phyloP scores from a whole-genome alignment of 2,888 invertebrate species.

The Venustoraphidia nigricollis region DNA sequence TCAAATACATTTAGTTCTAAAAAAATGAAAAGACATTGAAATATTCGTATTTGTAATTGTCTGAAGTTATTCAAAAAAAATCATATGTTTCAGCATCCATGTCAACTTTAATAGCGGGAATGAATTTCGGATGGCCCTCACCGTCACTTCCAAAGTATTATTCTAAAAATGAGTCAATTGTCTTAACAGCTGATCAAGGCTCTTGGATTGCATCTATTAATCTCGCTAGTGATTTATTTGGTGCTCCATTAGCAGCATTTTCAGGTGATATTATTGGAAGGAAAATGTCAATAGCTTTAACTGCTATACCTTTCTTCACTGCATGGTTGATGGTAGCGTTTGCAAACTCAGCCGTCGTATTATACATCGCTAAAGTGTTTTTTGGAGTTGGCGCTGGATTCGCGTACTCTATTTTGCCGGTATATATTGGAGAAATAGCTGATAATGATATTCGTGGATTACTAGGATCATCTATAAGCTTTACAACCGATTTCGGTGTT shows the following conservation, averaged over 20 bases:
- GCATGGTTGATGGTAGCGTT: conserved; percentile 40
- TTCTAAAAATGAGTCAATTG: conserved; percentile 30
- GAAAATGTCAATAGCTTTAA: conserved; percentile 35
- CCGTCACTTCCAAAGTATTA: conserved; percentile 36
- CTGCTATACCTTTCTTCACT: conserved; percentile 41
- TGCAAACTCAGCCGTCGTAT: conserved; percentile 33
- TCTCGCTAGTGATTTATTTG: conserved; percentile 45
- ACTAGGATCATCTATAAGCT: conserved; percentile 41
- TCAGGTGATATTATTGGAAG: conserved; percentile 47
- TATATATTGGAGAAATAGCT: conserved; percentile 43
- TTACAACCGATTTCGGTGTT: conserved; percentile 38
- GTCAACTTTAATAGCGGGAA: conserved; percentile 20
- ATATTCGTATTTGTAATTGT: too few relatives aligned
- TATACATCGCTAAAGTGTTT: conserved; percentile 32
- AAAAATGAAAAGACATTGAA: too few relatives aligned
- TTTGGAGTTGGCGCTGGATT: conserved; percentile 39
- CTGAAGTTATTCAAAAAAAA: too few relatives aligned
- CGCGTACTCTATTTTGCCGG: conserved; percentile 29
- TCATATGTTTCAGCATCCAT: conserved; percentile 17
- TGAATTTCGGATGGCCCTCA: conserved; percentile 38
- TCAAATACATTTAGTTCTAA: too few relatives aligned
- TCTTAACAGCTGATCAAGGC: conserved; percentile 32
- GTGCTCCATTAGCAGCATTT: conserved; percentile 43
- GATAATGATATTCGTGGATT: conserved; percentile 39
- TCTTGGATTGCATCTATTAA: conserved; percentile 50